Base-by-base conservation (phyloP, 2,113 vertebrate species). In the Pionites leucogaster region DNA sequence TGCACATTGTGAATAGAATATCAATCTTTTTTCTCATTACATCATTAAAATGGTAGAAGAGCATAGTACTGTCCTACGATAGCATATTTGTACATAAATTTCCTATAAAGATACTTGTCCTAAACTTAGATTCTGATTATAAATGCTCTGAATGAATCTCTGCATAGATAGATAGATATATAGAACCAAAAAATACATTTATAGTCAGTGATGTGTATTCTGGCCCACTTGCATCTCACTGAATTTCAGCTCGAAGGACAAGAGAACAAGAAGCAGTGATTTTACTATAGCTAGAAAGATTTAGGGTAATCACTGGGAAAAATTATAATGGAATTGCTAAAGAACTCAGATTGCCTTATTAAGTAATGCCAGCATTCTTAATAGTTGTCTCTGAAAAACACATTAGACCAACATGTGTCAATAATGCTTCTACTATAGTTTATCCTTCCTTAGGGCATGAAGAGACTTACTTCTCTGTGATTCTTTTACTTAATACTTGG, bases 1-100 rank as follows among this genome's bases (percentile, higher is more conserved):
- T 68, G 7, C 57, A 50, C 28, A 33, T 10, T 55, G 69, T 44
- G 59, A 91, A 69, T 47, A 80, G 68, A 46, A n/a, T 83, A 31
- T 22, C 47, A 71, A 5, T 11, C 31, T 81, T 82, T 79, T 27
- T 62, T 81, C 35, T 44, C 13, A 49, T 76, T 76, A 78, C 69
- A 41, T 55, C 10, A 17, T 52, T 50, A n/a, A 74, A 82, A 75
- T 23, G 24, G 23, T 35, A 49, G 65, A 70, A 50, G 7, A n/a
- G 4, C 3, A 7, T 42, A 63, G 7, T 53, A 16, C 5, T 59
- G 20, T 42, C 7, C 12, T 49, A 13, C 0, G 0, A 11, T 7
- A 25, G 2, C 17, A 14, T 50, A 4, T 33, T 79, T 60, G 33
- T 60, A 39, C 7, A 16, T 9, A 22, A 7, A 25, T 31, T 80